Evolutionary conservation across 2,797 vertebrate species (phyloP).

Genomic region (Sphenodon punctatus): DNA sequence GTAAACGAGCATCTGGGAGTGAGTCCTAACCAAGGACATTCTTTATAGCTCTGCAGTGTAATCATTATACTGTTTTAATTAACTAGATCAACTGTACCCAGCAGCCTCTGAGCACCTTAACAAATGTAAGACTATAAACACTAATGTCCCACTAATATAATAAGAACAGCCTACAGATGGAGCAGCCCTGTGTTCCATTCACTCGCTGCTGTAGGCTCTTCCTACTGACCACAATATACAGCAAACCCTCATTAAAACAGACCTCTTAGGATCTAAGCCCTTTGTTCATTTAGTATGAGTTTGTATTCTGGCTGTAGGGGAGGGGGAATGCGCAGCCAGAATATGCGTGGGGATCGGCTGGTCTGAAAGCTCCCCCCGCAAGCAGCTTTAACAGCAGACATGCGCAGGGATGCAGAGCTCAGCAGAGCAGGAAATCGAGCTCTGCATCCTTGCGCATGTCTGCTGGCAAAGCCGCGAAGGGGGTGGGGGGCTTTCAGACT

Average conservation of each 20-base stretch:
- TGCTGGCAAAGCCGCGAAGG: too few relatives aligned
- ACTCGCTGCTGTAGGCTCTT: not conserved
- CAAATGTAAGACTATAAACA: not conserved
- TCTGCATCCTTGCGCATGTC: too few relatives aligned
- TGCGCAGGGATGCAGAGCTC: too few relatives aligned
- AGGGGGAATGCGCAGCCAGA: too few relatives aligned
- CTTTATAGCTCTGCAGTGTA: not conserved
- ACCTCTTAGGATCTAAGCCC: too few relatives aligned
- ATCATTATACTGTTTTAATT: not conserved
- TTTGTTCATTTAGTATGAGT: not conserved
- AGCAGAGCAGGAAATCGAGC: too few relatives aligned
- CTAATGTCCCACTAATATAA: too few relatives aligned
- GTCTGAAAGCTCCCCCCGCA: not conserved
- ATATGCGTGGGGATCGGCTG: too few relatives aligned
- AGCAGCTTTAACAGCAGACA: too few relatives aligned
- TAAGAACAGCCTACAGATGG: not conserved
- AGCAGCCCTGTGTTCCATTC: not conserved
- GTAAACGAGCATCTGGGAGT: not conserved
- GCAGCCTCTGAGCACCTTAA: not conserved
- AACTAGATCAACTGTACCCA: not conserved
- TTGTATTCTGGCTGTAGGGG: not conserved
- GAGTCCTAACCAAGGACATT: not conserved
- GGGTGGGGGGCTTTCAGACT: too few relatives aligned
- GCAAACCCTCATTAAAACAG: too few relatives aligned
- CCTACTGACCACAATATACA: not conserved